Evolutionary conservation across 2,113 vertebrate species (phyloP).

Genomic region (Myanophis thanlyinensis): DNA sequence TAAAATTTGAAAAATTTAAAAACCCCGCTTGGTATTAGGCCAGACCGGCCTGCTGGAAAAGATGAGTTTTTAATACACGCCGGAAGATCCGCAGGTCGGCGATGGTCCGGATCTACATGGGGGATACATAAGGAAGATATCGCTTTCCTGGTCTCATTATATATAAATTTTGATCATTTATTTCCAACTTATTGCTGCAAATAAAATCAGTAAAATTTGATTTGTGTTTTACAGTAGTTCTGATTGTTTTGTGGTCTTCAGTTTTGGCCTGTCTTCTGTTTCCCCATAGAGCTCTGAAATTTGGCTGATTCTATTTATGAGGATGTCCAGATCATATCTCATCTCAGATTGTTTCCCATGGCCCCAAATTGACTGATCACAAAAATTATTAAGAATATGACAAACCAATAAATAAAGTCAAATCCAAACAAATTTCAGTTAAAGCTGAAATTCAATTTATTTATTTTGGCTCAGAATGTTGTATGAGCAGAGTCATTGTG

Average conservation of each 20-base stretch:
- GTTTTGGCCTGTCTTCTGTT: not conserved
- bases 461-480: not conserved
- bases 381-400: not conserved
- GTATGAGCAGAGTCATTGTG: not conserved
- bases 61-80: too few species aligned
- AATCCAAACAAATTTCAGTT: not conserved
- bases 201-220: not conserved
- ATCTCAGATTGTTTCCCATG: not conserved
- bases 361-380: not conserved
- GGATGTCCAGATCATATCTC: not conserved
- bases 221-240: not conserved
- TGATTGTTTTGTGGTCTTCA: not conserved
- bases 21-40: too few species aligned
- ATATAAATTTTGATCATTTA: not conserved
- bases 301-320: not conserved
- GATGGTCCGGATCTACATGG: not conserved
- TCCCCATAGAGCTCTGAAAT: not conserved
- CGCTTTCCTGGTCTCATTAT: not conserved
- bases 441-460: not conserved
- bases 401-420: not conserved
- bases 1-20: too few species aligned
- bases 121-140: not conserved
- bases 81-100: too few species aligned
- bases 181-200: not conserved
- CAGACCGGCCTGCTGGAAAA: too few species aligned